Evolutionary conservation across 2,113 vertebrate species (phyloP), one percentile per base, ranked within the genome.

Genomic region (Seriola quinqueradiata): DNA sequence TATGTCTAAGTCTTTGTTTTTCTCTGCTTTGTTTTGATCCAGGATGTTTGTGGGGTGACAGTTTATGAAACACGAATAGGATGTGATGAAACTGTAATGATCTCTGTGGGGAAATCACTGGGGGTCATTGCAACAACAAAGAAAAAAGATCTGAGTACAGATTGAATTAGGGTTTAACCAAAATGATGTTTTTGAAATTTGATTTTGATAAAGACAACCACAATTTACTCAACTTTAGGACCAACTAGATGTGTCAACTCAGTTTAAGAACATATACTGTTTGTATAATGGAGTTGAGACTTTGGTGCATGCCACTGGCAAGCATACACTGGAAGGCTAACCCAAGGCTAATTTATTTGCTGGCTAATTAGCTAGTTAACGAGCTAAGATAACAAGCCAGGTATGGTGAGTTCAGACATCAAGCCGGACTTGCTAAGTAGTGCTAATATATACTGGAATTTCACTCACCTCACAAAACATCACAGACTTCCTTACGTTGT

Each of bases 1-100:
- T 94, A 92, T 14, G 95, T 93, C 21, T 83, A 57, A 78, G 10
- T 40, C 23, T 46, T 42, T 34, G n/a, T 69, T 55, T 82, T 14
- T 58, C 12, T 19, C 13, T 38, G 14, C 59, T 76, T 64, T 65
- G 54, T 58, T 77, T 79, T 28, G 4, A 54, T 5, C 13, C 7
- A 34, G 68, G 34, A 74, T 50, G 59, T 63, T 74, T 82, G 68
- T 55, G 21, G 57, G 23, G 28, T 28, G 52, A 54, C 36, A 61
- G 32, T 79, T 70, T 48, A 44, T 60, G 34, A 70, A 52, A 78
- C 42, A 75, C 9, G 14, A 82, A 38, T 4, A 44, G 17, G 3
- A 36, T 32, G 23, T 57, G 55, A 58, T 76, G 8, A 32, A 66
- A 40, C 52, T 11, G 7, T 52, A 48, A 74, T 57, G n/a, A 77